Evolutionary conservation across 1,140 invertebrate genomes (phyloP), one percentile per base, ranked within the genome.

Genomic region (Sitophilus oryzae): DNA sequence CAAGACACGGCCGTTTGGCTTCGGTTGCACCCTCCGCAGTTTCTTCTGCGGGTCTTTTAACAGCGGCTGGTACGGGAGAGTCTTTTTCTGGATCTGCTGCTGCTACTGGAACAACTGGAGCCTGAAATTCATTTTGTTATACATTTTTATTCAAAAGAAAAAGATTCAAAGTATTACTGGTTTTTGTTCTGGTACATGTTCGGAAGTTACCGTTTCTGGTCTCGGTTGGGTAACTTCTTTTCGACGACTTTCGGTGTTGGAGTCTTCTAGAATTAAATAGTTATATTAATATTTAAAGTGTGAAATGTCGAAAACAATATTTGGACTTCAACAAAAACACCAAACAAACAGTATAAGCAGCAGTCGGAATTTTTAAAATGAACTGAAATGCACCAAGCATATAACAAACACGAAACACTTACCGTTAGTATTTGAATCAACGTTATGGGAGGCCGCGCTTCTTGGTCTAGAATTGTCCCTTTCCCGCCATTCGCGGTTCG

Each of bases 1-100:
- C 73, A 0, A 73, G 16, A 43, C 73, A 74, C 0, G 66, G 38
- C 50, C 74, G 72, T 48, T 80, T 79, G 0, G 72, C 60, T 61
- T 84, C 82, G 0, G 67, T 35, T 6, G 46, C 59, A 23, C 71
- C 69, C 10, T 73, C 64, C 1, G 66, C 49, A 11, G 68, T 49
- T 58, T 77, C 71, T 40, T 77, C 75, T 2, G 60, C 67, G 1
- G 61, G 53, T 22, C 68, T 55, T 58, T 70, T 69, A 2, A 23
- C 9, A 8, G 42, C 6, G 1, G 43, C 8, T 5, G 15, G 46
- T n/a, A n/a, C 25, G 5, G 48, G 15, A 11, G 42, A 11, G n/a
- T 44, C 20, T 20, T 20, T 44, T 44, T 53, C 42, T 19, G 22
- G 5, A 30, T 30, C 25, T 30, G 25, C 11, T 30, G 25, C 25